Evolutionary conservation across 2,888 invertebrate species (phyloP).

Genomic region (Polydrusus tereticollis): DNA sequence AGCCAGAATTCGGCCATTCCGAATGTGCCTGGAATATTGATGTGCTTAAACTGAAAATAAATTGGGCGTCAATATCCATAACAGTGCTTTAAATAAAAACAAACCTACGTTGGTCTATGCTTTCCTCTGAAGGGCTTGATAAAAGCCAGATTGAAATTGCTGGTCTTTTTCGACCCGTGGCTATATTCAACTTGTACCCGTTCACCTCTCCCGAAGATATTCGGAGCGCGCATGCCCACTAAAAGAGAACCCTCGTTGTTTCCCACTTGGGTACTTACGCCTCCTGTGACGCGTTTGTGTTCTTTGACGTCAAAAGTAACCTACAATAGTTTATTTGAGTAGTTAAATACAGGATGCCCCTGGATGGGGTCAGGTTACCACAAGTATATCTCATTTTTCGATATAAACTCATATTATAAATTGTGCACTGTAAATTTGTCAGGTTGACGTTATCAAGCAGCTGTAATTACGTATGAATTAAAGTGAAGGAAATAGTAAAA

Average conservation of each 20-base stretch:
- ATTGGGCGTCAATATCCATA: no score
- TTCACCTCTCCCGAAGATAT: constrained; percentile 91
- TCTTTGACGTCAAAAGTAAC: constrained; percentile 91
- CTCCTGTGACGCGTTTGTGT: constrained; percentile 84
- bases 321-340: constrained; percentile 64
- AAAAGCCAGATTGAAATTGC: constrained; percentile 84
- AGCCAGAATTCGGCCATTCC: constrained; percentile 87
- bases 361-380: no score
- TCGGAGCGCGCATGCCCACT: constrained; percentile 82
- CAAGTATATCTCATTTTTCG: no score
- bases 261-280: constrained; percentile 88
- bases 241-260: constrained; percentile 92
- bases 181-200: constrained; percentile 85
- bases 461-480: no score
- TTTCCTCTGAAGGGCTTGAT: constrained; percentile 87
- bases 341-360: no score
- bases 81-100: no score
- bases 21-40: constrained; percentile 82
- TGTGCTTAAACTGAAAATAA: constrained; percentile 76
- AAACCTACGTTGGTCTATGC: constrained; percentile 74
- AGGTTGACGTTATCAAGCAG: no score
- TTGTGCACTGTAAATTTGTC: no score
- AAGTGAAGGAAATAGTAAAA: no score
- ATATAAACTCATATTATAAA: no score
- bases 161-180: constrained; percentile 85